These are phyloP conservation scores for Palaemon carinicauda DNA, from an alignment of 1,140 invertebrate species.

Conservation along the genomic window DNA sequence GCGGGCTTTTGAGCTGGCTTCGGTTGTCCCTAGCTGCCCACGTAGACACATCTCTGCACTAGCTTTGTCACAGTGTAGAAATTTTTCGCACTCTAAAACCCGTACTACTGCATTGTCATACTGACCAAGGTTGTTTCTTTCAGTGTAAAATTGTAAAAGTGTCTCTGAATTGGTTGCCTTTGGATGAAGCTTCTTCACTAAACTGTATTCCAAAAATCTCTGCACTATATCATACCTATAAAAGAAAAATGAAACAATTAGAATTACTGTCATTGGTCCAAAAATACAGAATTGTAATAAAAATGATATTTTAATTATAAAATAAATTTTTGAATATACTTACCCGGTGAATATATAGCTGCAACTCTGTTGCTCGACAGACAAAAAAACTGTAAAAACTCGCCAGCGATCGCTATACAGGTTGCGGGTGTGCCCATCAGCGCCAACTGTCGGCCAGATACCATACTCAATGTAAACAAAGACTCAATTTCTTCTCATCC, in stretches of 20 bases:
- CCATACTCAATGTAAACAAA: no score
- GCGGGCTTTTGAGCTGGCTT: slow-evolving; percentile 55
- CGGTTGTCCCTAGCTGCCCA: slow-evolving; percentile 58
- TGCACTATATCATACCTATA: slow-evolving; percentile 59
- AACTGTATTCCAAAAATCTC: slow-evolving; percentile 58
- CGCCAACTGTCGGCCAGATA: no score
- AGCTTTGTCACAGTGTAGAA: slow-evolving; percentile 40
- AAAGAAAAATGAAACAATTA: not conserved
- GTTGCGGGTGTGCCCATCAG: no score
- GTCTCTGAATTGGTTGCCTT: slow-evolving; percentile 58
- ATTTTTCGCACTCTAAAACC: slow-evolving; percentile 58
- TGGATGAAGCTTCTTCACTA: slow-evolving; percentile 54
- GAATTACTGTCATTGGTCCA: no score
- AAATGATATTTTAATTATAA: no score
- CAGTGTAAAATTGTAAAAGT: slow-evolving; percentile 58
- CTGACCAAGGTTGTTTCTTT: slow-evolving; percentile 58
- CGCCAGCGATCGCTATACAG: no score
- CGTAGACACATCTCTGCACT: slow-evolving; percentile 58
- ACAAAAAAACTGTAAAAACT: no score
- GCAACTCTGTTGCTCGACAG: no score
- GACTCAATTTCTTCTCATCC: no score
- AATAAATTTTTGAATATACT: no score
- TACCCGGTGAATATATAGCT: no score
- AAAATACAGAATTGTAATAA: no score
- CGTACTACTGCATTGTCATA: slow-evolving; percentile 59